These are phyloP conservation scores for Lagorchestes hirsutus DNA, from an alignment of 2,797 vertebrate genomes.

Conservation along the genomic window DNA sequence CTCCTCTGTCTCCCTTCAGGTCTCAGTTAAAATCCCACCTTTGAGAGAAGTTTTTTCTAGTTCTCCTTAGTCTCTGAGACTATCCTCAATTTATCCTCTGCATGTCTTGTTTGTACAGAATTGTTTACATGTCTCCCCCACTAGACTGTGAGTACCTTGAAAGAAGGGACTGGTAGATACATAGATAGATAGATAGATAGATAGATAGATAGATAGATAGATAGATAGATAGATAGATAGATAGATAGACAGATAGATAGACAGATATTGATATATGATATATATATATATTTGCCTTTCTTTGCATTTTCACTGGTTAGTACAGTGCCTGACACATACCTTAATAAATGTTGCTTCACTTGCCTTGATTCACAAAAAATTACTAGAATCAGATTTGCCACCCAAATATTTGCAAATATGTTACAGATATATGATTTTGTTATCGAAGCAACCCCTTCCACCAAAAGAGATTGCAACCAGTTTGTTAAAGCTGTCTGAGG, in stretches of 20 bases:
- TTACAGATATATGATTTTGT: background rate
- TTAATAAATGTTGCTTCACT: background rate
- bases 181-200: too few species aligned
- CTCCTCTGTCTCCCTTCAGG: background rate
- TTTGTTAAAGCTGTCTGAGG: background rate
- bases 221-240: too few species aligned
- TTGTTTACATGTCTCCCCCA: background rate
- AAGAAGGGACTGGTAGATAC: background rate
- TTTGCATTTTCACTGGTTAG: background rate
- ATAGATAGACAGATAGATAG: too few species aligned
- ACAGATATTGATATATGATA: too few species aligned
- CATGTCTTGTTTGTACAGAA: background rate
- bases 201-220: too few species aligned
- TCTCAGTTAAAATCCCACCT: background rate
- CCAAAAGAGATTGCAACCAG: background rate
- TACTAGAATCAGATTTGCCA: background rate
- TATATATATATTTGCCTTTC: background rate
- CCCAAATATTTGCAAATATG: background rate
- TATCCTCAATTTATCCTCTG: background rate
- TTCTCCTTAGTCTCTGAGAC: background rate
- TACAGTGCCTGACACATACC: background rate
- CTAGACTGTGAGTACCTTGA: background rate
- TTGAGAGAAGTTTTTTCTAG: background rate
- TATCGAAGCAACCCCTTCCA: background rate
- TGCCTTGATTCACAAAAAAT: background rate